Conservation (phyloP, 2,888 invertebrate species). For the Timandra comae region DNA sequence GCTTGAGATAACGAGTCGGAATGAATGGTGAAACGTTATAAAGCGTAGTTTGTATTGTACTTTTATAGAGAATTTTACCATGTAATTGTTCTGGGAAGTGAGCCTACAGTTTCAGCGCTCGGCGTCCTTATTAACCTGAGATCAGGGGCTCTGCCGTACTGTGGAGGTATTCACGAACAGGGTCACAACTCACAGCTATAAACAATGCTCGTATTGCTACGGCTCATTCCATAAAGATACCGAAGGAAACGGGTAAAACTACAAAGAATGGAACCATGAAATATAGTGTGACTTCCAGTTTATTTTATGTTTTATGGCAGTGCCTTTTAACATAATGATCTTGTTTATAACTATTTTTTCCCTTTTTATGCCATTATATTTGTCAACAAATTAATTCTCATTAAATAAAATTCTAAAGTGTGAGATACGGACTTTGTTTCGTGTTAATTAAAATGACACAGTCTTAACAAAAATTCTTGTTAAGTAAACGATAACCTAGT, state of each 20-base stretch:
- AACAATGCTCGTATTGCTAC: conserved; percentile 31
- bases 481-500: too few species aligned
- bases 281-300: too few species aligned
- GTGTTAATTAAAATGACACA: too few species aligned
- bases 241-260: conserved; percentile 1
- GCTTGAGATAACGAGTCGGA: conserved; percentile 62
- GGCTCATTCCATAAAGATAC: conserved; percentile 9
- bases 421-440: too few species aligned
- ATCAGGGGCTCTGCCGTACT: conserved; percentile 37
- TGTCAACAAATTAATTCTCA: too few species aligned
- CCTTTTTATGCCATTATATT: too few species aligned
- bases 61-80: conserved; percentile 30
- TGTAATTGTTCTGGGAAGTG: conserved; percentile 34
- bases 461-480: too few species aligned
- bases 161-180: conserved; percentile 35
- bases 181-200: conserved; percentile 43
- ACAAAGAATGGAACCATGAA: too few species aligned
- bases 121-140: conserved; percentile 48
- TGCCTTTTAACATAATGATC: too few species aligned
- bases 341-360: too few species aligned
- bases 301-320: too few species aligned
- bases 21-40: conserved; percentile 41
- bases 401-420: too few species aligned
- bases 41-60: conserved; percentile 29
- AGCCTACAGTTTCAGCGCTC: conserved; percentile 31